Percentiles rank a stretch among this genome's conserved stretches.
Evolutionary conservation across 35 echinoderm and acorn worm species (phyloP).

Genomic region (Ptychodera flava): DNA sequence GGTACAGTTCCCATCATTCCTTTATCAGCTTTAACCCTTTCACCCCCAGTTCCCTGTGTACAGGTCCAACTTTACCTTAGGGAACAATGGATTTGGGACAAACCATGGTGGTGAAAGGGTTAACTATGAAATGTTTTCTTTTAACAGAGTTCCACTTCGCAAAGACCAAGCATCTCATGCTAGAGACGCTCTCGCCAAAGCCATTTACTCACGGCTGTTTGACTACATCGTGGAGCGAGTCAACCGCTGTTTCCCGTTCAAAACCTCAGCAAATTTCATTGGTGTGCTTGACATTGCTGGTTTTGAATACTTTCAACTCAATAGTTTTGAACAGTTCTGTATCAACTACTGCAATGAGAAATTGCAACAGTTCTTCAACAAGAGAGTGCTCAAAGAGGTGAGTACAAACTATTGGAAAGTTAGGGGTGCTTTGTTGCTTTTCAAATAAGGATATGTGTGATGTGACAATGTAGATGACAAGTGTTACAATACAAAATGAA

Average conservation of each 20-base stretch:
- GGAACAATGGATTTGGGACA: no score
- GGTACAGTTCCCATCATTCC: no score
- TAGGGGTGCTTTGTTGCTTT: no score
- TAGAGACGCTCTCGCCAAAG: conserved; percentile 81
- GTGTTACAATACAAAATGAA: no score
- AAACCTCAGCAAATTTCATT: conserved; percentile 66
- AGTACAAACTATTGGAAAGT: not conserved
- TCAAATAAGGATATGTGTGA: no score
- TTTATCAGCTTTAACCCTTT: no score
- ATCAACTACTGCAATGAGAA: conserved; percentile 99
- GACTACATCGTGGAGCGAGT: conserved; percentile 81
- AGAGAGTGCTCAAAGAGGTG: conserved; percentile 93
- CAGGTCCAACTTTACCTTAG: no score
- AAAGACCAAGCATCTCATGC: conserved; percentile 70
- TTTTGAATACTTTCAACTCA: conserved; percentile 92
- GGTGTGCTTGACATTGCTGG: conserved; percentile 97
- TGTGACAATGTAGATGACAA: no score
- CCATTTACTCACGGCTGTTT: conserved; percentile 87
- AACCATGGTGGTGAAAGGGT: no score
- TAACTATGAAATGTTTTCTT: conserved; percentile 2
- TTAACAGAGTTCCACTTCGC: conserved; percentile 67
- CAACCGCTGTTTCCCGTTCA: conserved; percentile 94
- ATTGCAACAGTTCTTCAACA: conserved; percentile 97
- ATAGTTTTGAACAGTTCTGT: conserved; percentile 99
- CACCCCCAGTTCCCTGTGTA: no score